A percentile compares a stretch with the other conserved stretches of the same genome.
Evolutionary conservation across 2,888 invertebrate species (phyloP).

Genomic region (Hirtodrosophila histrioides): DNA sequence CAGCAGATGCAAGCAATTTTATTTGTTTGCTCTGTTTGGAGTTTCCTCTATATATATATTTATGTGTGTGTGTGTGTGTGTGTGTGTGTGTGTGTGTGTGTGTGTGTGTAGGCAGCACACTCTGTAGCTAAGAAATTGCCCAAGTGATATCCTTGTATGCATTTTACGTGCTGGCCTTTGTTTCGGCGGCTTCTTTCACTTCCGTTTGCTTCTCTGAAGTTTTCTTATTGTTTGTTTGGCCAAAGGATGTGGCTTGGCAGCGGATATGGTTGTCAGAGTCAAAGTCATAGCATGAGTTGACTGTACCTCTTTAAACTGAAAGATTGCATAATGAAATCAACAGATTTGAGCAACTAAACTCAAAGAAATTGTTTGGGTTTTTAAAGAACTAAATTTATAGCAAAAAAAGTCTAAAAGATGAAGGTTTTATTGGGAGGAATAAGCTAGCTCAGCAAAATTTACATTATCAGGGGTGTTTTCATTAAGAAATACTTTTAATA

Average conservation of each 20-base stretch:
- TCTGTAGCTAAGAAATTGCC: slow-evolving; percentile 26
- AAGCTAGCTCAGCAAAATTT: too few species aligned
- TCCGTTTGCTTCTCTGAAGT: slow-evolving; percentile 55
- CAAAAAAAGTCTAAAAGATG: too few species aligned
- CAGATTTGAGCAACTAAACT: not conserved
- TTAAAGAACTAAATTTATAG: too few species aligned
- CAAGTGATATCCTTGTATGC: slow-evolving; percentile 26
- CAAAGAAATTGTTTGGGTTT: too few species aligned
- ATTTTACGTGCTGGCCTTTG: slow-evolving; percentile 34
- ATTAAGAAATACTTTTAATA: too few species aligned
- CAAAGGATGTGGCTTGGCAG: slow-evolving; percentile 38
- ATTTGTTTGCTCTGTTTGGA: slow-evolving; percentile 37
- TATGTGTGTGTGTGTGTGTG: slow-evolving; percentile 18
- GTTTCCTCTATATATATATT: slow-evolving; percentile 8
- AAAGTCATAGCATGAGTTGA: slow-evolving; percentile 7
- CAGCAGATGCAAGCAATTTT: slow-evolving; percentile 51
- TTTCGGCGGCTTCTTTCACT: slow-evolving; percentile 52
- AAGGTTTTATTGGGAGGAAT: too few species aligned
- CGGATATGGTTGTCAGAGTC: slow-evolving; percentile 10
- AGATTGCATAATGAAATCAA: not conserved
- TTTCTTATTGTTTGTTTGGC: slow-evolving; percentile 34
- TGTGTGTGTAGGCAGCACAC: slow-evolving; percentile 27
- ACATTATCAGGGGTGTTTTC: too few species aligned
- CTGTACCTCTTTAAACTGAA: not conserved
- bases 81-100: not conserved